These are phyloP conservation scores for Micromys minutus DNA, from an alignment of 2,113 vertebrate genomes.

Conservation along the genomic window DNA sequence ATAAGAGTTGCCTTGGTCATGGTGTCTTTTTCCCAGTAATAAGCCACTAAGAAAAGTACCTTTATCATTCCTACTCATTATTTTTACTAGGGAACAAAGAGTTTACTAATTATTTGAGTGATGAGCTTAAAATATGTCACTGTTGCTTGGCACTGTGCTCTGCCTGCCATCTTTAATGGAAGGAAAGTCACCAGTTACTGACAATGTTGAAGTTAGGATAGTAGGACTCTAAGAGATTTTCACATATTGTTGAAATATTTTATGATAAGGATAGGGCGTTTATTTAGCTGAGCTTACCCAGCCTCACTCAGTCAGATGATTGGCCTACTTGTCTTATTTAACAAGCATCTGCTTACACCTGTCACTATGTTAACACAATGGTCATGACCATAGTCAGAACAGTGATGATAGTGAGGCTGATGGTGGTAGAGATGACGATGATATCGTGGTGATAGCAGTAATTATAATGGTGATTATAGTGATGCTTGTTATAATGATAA, in stretches of 20 bases:
- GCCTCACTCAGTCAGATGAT: background rate
- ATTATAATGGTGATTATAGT: background rate
- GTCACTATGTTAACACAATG: background rate
- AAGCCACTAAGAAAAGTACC: background rate
- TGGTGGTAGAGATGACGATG: too few relatives aligned
- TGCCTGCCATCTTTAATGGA: background rate
- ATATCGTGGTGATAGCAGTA: background rate
- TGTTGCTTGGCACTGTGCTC: background rate
- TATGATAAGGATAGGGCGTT: background rate
- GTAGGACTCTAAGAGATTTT: background rate
- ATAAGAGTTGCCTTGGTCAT: background rate
- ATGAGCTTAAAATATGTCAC: background rate
- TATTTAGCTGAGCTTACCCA: background rate
- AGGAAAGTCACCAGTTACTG: background rate
- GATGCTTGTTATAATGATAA: background rate
- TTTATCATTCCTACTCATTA: background rate
- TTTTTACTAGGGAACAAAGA: background rate
- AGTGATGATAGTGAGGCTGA: background rate
- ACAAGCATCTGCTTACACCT: background rate
- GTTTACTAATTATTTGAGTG: background rate
- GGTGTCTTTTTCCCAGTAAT: background rate
- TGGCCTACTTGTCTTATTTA: background rate
- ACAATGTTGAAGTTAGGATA: background rate
- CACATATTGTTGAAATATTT: conserved; percentile 2
- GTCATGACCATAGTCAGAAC: background rate